Base-by-base conservation (phyloP, 2,888 invertebrate species). In the Tanaodytes sp. region DNA sequence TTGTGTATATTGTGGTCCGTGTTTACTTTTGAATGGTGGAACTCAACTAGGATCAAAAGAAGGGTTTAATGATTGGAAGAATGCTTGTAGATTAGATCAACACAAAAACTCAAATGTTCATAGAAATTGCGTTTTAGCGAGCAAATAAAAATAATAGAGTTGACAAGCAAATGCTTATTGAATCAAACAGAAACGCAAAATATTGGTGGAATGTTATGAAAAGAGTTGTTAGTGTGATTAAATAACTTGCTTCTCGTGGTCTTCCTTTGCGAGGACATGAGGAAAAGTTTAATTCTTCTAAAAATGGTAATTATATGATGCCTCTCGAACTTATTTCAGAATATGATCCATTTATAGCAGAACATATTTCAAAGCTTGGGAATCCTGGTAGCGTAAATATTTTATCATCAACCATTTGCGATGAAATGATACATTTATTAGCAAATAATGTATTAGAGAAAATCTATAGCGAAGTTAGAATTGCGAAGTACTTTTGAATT, bases 371-470 rank as follows among this genome's bases (percentile, higher is more conserved):
- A 45, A n/a, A 48, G 11, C 40, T 51, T 39, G 68, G 46, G 5
- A 63, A 68, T 57, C 71, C 66, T 64, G 76, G 79, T 72, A 72
- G 69, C n/a, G 78, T 75, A 33, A 69, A 59, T 68, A 76, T 75
- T 30, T 73, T 79, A 59, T 78, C 77, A 31, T 70, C 71, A 2
- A 75, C 74, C 18, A 51, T 73, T 48, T 76, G 76, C 59, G 75
- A 78, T 59, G 74, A 79, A 46, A 71, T 78, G 42, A 77, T 76
- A 66, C 39, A 45, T 18, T 71, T 77, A 37, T 75, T 79, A 73
- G 71, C 65, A 31, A 11, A 75, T 42, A 73, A 75, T 74, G 71
- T 77, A 15, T 67, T 67, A 18, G 61, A 74, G 19, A 40, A 57
- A 15, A 74, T 75, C 43, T 45, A 36, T 33, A 31, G 48, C n/a